phyloP scores from a whole-genome alignment of 2,113 vertebrate genomes.

The Antechinus stuartii region DNA sequence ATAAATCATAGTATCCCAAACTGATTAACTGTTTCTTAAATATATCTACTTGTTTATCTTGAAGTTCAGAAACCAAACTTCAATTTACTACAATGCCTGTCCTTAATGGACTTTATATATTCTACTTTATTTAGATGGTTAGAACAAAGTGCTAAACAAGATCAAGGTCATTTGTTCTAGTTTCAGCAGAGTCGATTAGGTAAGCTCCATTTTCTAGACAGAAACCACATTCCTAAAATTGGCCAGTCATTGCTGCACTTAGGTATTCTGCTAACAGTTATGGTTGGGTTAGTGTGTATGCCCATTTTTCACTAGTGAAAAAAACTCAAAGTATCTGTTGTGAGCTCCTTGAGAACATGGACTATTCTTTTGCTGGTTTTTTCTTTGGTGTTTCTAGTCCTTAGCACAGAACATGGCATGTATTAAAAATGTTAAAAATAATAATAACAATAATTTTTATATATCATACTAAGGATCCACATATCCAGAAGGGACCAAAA shows the following conservation, averaged over 20 bases:
- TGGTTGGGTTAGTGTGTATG: not conserved
- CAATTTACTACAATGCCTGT: not conserved
- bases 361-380: not conserved
- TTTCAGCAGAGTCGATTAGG: conserved; percentile 6
- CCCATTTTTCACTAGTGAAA: not conserved
- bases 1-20: conserved; percentile 1
- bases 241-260: not conserved
- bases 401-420: not conserved
- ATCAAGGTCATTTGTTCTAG: not conserved
- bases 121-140: not conserved
- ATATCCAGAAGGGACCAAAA: not conserved
- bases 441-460: too few species aligned
- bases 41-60: conserved; percentile 21
- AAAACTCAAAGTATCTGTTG: not conserved
- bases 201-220: not conserved
- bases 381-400: not conserved
- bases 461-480: not conserved
- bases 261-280: not conserved
- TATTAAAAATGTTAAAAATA: not conserved
- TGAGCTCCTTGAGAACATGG: not conserved
- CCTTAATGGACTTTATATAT: not conserved
- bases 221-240: not conserved
- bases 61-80: not conserved
- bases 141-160: not conserved
- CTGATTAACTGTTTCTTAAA: not conserved